phyloP scores from a whole-genome alignment of 2,797 vertebrate genomes.

The Adrianichthys oophorus region DNA sequence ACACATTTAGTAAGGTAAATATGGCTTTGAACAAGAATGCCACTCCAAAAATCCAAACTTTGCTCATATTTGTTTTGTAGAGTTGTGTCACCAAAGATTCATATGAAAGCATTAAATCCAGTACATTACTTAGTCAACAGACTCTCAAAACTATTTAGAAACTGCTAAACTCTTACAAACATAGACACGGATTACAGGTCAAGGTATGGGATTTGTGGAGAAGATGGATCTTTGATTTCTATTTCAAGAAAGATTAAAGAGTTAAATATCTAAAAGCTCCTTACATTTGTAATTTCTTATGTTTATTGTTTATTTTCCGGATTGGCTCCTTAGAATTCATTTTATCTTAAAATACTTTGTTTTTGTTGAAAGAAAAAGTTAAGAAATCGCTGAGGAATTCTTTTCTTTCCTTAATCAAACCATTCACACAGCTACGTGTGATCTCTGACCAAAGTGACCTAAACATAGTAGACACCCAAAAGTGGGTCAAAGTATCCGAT shows the following conservation, averaged over 20 bases:
- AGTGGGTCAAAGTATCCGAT: background rate
- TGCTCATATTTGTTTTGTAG: too few relatives aligned
- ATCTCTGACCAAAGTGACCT: background rate
- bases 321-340: too few relatives aligned
- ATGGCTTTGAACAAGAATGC: too few relatives aligned
- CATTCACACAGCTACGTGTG: background rate
- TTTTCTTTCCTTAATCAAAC: too few relatives aligned
- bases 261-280: conserved; percentile 3
- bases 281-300: too few relatives aligned
- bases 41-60: background rate
- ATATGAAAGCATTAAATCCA: background rate
- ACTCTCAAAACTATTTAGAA: conserved; percentile 14
- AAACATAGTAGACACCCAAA: background rate
- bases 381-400: too few relatives aligned
- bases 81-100: background rate
- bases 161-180: conserved; percentile 21
- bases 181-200: conserved; percentile 27
- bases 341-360: too few relatives aligned
- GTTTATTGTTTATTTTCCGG: too few relatives aligned
- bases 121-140: conserved; percentile 4
- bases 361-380: too few relatives aligned
- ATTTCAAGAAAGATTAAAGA: conserved; percentile 26
- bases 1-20: too few relatives aligned
- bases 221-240: conserved; percentile 9
- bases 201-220: background rate